Base-by-base conservation (phyloP, 1,140 invertebrate species). In the Eurytemora carolleeae region DNA sequence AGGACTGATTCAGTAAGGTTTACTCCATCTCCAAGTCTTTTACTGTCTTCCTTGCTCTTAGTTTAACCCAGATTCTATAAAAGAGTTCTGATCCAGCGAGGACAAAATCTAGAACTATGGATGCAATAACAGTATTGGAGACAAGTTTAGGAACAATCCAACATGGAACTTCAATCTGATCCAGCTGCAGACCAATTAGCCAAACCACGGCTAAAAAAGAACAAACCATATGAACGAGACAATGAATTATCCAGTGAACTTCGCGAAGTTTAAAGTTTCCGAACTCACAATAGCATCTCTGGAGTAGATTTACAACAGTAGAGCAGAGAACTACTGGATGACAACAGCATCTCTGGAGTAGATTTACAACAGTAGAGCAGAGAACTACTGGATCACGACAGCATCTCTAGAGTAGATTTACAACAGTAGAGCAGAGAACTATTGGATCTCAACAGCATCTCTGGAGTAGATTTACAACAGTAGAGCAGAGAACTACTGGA, bases 351-450 rank as follows among this genome's bases (percentile, higher is more conserved):
- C 54, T 18, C 23, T 44, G 31, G 31, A 44, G 31, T 12, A 44
- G 31, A 44, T 44, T n/a, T 12, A 44, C 7, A 44, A n/a, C 31
- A 12, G 31, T 44, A 12, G 31, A 44, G 31, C 31, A 44, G 31
- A 44, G 31, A 19, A 59, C 60, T 18, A 62, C 20, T 26, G 60
- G n/a, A n/a, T n/a, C n/a, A 56, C 60, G 57, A 31, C 44, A 54
- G 25, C 54, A 62, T 22, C 54, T 18, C 23, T 44, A n/a, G 31
- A 44, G 31, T 12, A 44, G 31, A 44, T 44, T n/a, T 12, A 44
- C 7, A 44, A n/a, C 31, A 12, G 31, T 44, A 12, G 31, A 44
- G 31, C 31, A 44, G 31, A 44, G 31, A 19, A 59, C 60, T 18
- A 62, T 26, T 26, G 60, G n/a, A n/a, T n/a, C n/a, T n/a, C n/a